phyloP scores from a whole-genome alignment of 2,797 vertebrate genomes.

The Sebastes oblongus region DNA sequence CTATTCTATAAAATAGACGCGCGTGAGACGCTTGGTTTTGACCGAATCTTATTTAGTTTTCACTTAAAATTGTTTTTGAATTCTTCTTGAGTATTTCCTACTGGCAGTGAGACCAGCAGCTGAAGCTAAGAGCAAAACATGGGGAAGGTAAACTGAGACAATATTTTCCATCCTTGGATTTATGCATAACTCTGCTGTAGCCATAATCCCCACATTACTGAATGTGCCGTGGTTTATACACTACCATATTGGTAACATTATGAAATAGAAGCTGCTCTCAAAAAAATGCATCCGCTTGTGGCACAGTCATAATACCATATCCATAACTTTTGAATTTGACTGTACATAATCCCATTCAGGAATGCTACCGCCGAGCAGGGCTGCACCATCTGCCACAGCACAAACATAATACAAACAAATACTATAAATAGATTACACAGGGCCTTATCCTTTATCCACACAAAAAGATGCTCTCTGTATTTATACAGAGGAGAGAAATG shows the following conservation, averaged over 20 bases:
- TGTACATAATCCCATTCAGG: constrained; percentile 54
- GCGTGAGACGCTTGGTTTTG: too few species aligned
- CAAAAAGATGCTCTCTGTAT: constrained; percentile 57
- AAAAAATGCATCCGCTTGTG: constrained; percentile 41
- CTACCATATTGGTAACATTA: constrained; percentile 25
- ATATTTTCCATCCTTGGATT: constrained; percentile 20
- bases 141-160: constrained; percentile 14
- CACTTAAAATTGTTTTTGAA: neutral
- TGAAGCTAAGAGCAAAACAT: neutral
- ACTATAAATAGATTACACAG: constrained; percentile 75
- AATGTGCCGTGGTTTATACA: constrained; percentile 26
- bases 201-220: constrained; percentile 41
- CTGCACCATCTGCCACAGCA: constrained; percentile 58
- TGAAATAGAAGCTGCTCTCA: constrained; percentile 41
- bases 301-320: constrained; percentile 33
- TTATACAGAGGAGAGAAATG: constrained; percentile 64
- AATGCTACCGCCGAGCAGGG: constrained; percentile 31
- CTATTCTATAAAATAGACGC: too few species aligned
- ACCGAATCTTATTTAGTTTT: neutral
- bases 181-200: constrained; percentile 23
- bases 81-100: neutral
- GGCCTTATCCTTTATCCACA: constrained; percentile 57
- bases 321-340: constrained; percentile 55
- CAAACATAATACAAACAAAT: constrained; percentile 62
- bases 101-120: neutral